These are phyloP conservation scores for Bradypodion pumilum DNA, from an alignment of 2,797 vertebrate species.

Conservation along the genomic window DNA sequence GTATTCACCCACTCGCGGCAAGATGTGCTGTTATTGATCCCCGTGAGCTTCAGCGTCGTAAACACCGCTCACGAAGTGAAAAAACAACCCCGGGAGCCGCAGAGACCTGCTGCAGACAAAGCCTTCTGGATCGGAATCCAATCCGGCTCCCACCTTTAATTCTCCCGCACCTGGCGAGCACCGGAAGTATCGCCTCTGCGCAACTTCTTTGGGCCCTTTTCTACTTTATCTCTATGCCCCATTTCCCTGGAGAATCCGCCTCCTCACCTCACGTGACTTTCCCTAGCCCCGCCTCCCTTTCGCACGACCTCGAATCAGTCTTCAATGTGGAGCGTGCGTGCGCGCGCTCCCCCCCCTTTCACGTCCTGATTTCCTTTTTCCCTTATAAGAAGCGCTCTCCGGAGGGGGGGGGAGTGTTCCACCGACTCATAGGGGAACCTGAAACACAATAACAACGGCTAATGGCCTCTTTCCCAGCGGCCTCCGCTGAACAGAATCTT, in stretches of 20 bases:
- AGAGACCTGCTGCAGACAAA: no score
- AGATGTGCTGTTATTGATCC: no score
- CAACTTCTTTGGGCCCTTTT: neutral
- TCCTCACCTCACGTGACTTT: neutral
- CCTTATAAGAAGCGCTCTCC: constrained; percentile 2
- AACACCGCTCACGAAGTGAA: no score
- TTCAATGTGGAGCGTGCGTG: constrained; percentile 3
- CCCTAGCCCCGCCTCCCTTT: neutral
- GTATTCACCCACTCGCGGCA: no score
- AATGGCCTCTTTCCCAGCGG: no score
- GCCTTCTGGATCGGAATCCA: no score
- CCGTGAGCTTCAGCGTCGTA: no score
- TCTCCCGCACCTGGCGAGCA: no score
- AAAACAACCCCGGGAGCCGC: no score
- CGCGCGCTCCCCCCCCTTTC: neutral
- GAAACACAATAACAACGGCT: neutral
- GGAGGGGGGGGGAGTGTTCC: constrained; percentile 2
- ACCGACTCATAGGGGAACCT: neutral
- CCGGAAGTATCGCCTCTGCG: neutral
- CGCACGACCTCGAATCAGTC: constrained; percentile 27
- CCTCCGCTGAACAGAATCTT: accelerated
- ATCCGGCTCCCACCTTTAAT: no score
- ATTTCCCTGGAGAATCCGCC: neutral
- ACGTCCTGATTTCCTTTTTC: neutral
- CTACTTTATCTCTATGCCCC: neutral